Evolutionary conservation across 2,113 vertebrate genomes (phyloP).

Genomic region (Rhea americana): DNA sequence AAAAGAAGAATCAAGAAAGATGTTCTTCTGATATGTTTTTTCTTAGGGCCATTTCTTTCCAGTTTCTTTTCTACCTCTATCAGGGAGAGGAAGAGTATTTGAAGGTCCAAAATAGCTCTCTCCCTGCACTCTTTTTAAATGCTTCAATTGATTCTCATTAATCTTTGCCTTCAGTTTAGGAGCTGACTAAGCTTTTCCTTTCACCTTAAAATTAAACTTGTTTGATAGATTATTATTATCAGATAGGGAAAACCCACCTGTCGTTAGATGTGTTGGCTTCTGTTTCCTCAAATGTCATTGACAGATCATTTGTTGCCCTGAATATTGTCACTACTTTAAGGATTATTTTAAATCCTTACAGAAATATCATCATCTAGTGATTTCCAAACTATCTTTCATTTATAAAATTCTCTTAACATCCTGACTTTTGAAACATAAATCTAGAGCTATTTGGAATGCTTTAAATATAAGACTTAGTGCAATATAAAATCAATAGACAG

Average conservation of each 20-base stretch:
- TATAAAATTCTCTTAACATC: constrained; percentile 52
- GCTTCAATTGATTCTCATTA: constrained; percentile 79
- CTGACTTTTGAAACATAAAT: constrained; percentile 52
- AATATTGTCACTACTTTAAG: constrained; percentile 24
- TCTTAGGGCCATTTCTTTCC: neutral
- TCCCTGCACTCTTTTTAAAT: constrained; percentile 64
- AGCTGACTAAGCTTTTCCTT: constrained; percentile 66
- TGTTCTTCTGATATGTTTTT: neutral
- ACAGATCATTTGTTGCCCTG: neutral
- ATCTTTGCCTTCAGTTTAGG: constrained; percentile 67
- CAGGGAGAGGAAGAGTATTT: neutral
- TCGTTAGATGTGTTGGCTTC: constrained; percentile 23
- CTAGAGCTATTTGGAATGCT: constrained; percentile 14
- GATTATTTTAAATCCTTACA: constrained; percentile 47
- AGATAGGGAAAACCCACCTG: constrained; percentile 47
- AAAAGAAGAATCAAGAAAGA: neutral
- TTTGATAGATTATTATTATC: constrained; percentile 58
- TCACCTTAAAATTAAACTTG: constrained; percentile 67
- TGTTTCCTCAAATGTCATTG: neutral
- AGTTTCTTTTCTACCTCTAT: neutral
- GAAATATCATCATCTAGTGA: constrained; percentile 50
- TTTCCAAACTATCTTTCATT: constrained; percentile 66
- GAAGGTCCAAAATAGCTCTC: constrained; percentile 34
- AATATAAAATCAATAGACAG: constrained; percentile 57
- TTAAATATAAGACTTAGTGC: constrained; percentile 53